Evolutionary conservation across 2,797 vertebrate species (phyloP).

Genomic region (Ara ararauna): DNA sequence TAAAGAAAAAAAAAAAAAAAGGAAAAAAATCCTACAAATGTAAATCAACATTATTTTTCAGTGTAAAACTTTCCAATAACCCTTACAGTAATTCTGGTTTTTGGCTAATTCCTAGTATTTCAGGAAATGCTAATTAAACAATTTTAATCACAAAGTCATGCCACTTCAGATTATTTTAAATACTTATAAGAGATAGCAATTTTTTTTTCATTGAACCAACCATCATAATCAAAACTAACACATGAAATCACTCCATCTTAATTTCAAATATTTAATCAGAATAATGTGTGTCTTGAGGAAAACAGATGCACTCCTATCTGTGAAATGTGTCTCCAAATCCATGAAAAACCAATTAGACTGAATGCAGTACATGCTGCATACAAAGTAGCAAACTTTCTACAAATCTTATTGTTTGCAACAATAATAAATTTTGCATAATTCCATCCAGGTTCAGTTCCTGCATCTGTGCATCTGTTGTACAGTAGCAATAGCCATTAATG

Average conservation of each 20-base stretch:
- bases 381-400: background rate
- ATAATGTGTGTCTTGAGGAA: slow-evolving; percentile 31
- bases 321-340: background rate
- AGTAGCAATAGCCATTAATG: slow-evolving; percentile 24
- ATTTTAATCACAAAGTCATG: slow-evolving; percentile 48
- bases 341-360: slow-evolving; percentile 24
- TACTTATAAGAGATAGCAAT: background rate
- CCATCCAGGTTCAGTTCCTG: background rate
- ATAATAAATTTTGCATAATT: background rate
- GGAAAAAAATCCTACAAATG: background rate
- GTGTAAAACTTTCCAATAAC: background rate
- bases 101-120: slow-evolving; percentile 21
- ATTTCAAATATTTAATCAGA: slow-evolving; percentile 66
- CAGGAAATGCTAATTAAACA: slow-evolving; percentile 36
- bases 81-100: background rate
- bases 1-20: too few species aligned
- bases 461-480: background rate
- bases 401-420: background rate
- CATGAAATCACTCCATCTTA: slow-evolving; percentile 31
- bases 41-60: background rate
- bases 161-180: slow-evolving; percentile 11
- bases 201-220: background rate
- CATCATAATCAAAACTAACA: slow-evolving; percentile 26
- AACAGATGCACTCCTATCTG: background rate
- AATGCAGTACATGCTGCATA: background rate